Evolutionary conservation across 2,888 invertebrate species (phyloP).

Genomic region (Beris morrisii): DNA sequence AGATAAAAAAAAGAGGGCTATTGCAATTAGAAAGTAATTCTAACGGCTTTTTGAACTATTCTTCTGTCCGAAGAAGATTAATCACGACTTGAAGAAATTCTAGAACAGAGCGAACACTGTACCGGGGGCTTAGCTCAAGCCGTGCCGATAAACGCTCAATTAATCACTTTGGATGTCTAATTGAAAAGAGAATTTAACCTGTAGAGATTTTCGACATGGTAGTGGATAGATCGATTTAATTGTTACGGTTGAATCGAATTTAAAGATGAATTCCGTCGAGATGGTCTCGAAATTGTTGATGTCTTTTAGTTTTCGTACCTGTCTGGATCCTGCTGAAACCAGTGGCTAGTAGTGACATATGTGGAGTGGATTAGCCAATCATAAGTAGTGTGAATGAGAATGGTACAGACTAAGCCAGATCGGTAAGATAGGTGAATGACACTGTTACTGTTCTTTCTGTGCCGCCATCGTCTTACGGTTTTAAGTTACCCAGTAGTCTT

Average conservation of each 20-base stretch:
- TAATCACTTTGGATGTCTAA: constrained; percentile 27
- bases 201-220: too few species aligned
- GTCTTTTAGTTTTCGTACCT: too few species aligned
- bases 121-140: background rate
- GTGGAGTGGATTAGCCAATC: constrained; percentile 1
- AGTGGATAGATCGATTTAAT: too few species aligned
- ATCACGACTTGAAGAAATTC: constrained; percentile 19
- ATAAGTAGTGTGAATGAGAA: constrained; percentile 7
- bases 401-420: constrained; percentile 4
- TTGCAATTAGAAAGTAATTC: constrained; percentile 28
- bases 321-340: background rate
- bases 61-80: constrained; percentile 16
- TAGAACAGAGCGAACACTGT: background rate
- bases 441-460: constrained; percentile 16
- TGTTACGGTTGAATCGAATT: too few species aligned
- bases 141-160: constrained; percentile 15
- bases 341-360: constrained; percentile 17
- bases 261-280: too few species aligned
- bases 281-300: too few species aligned
- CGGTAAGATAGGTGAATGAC: constrained; percentile 25
- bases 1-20: constrained; percentile 4
- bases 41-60: constrained; percentile 13
- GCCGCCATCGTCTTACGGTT: constrained; percentile 8
- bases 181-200: constrained; percentile 4
- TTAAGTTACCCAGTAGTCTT: constrained; percentile 1